phyloP scores from a whole-genome alignment of 2,113 vertebrate species.

The Boleophthalmus pectinirostris region DNA sequence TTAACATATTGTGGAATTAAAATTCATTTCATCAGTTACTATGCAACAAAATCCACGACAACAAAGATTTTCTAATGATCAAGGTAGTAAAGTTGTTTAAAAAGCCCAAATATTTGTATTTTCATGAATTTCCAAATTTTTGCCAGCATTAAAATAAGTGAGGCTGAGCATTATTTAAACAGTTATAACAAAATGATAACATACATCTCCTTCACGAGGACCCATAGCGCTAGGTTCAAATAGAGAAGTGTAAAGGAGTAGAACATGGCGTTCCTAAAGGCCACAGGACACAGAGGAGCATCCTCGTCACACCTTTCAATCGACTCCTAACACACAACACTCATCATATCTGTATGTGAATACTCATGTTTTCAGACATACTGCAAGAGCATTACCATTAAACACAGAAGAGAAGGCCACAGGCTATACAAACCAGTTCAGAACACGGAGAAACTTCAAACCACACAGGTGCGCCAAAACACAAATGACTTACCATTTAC shows the following conservation, averaged over 20 bases:
- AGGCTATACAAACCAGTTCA: not conserved
- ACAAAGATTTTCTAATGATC: not conserved
- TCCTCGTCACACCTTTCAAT: not conserved
- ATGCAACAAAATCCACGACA: not conserved
- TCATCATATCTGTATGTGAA: constrained; percentile 22
- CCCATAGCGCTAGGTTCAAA: not conserved
- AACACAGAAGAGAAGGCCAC: constrained; percentile 9
- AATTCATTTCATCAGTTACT: not conserved
- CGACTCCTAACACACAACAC: not conserved
- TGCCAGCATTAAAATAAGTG: not conserved
- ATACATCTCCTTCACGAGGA: constrained; percentile 1
- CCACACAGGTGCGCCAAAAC: constrained; percentile 11
- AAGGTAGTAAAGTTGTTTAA: not conserved
- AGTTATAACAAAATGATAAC: not conserved
- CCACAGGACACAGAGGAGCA: constrained; percentile 7
- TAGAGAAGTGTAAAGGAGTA: constrained; percentile 9
- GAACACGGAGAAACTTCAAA: constrained; percentile 22
- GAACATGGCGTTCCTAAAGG: constrained; percentile 29
- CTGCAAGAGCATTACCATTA: constrained; percentile 23
- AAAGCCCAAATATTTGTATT: not conserved
- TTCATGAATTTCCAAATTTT: not conserved
- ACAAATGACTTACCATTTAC: constrained; percentile 64
- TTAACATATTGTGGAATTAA: not conserved
- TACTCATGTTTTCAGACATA: constrained; percentile 2
- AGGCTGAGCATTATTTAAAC: not conserved